Evolutionary conservation across 2,888 invertebrate species (phyloP).

Genomic region (Melanotus villosus): DNA sequence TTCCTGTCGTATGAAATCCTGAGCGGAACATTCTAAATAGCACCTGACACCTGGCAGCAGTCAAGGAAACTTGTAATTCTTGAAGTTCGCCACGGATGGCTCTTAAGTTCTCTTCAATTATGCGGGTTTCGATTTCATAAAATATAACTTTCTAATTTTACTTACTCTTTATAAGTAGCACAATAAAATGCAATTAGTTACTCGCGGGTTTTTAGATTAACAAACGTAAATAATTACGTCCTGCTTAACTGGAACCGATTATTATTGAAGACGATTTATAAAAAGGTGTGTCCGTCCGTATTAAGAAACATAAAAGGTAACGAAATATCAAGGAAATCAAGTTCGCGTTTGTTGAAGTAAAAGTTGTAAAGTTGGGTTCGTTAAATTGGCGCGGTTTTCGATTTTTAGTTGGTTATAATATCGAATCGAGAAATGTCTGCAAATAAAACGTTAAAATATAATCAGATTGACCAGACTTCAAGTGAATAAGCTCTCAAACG

Average conservation of each 20-base stretch:
- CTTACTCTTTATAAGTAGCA: conserved; percentile 3
- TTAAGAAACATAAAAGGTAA: neutral
- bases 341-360: neutral
- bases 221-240: too few relatives aligned
- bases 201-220: too few relatives aligned
- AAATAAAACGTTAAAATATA: neutral
- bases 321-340: conserved; percentile 20
- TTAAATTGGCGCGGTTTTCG: too few relatives aligned
- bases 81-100: conserved; percentile 27
- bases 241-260: too few relatives aligned
- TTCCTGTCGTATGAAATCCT: neutral
- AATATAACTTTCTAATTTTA: conserved; percentile 32
- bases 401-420: neutral
- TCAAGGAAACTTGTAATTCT: conserved; percentile 22
- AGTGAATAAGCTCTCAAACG: neutral
- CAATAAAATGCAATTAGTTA: conserved; percentile 14
- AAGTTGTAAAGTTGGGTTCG: neutral
- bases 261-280: conserved; percentile 3
- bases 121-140: conserved; percentile 15
- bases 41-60: conserved; percentile 25
- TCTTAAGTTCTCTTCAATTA: conserved; percentile 5
- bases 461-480: neutral
- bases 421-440: neutral
- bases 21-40: too few relatives aligned
- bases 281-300: too few relatives aligned